Base-by-base conservation (phyloP, 2,888 invertebrate species). In the Minunthozetes semirufus region DNA sequence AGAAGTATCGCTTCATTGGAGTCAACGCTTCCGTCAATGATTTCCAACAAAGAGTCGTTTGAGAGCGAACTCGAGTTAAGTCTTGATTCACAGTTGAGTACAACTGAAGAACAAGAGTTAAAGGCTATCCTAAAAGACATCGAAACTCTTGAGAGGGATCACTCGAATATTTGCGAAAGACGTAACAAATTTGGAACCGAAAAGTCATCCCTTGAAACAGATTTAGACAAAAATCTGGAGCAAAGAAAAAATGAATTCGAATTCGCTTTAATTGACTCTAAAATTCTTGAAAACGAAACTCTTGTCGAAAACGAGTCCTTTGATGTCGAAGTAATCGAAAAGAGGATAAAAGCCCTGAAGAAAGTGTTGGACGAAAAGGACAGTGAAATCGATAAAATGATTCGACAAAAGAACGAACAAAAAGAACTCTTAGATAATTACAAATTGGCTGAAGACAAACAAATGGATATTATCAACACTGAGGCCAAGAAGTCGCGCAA, bases 401-500 rank as follows among this genome's bases (percentile, higher is more conserved):
- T 93, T 82, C 81, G 72, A 46, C 81, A 83, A 78, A 84, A 84
- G 78, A 80, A 78, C 61, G 80, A 80, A 29, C 76, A 74, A 1
- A 25, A 56, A 53, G 22, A 15, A 4, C 17, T 15, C 6, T 19
- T 72, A 1, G 72, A 72, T 9, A 48, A 29, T 56, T 13, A 29
- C 9, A 72, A 25, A 25, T 19, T 38, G 6, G 53, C 48, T 25
- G 72, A 72, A 53, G 56, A 53, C 17, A 63, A 63, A 29, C 63
- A 63, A 38, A 77, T 79, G 76, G 78, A 97, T 81, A 92, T 93
- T 82, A 91, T 98, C 81, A 93, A 94, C 81, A 94, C 95, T 79
- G 97, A 97, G 83, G 91, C 95, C 0, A 96, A 96, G 81, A 95
- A 94, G 79, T 85, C 96, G 75, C 96, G 97, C 81, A 97, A 96